Evolutionary conservation across 2,797 vertebrate genomes (phyloP), one percentile per base, ranked within the genome.

Genomic region (Loriculus beryllinus): DNA sequence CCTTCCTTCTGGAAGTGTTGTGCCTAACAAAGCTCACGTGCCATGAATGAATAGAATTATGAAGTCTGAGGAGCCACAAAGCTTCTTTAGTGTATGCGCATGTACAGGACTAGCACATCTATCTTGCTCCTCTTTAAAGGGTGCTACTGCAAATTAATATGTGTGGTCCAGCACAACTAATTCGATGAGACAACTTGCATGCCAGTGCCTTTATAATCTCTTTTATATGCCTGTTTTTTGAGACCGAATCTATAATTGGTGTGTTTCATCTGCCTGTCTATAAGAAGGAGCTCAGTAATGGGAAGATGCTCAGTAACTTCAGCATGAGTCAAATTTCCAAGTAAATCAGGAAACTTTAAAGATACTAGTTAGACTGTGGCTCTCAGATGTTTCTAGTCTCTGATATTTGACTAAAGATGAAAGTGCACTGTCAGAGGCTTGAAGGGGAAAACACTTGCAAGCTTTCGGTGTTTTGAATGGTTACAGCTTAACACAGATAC

Each of bases 71-170:
- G 22, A 76, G 9, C 6, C 2, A 7, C 39, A 76, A 70, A 52
- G 25, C 4, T 57, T 42, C 28, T 56, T 56, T 43, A 9, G 7
- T 19, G 20, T 1, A 0, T 40, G 7, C 10, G 13, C 0, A 0
- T 7, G 5, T n/a, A 31, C 12, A 70, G 14, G 9, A 29, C 28
- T 37, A 75, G 8, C 8, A 45, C 31, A 52, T 28, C 14, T 19
- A 10, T 23, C 22, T 23, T 1, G 1, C n/a, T 49, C 40, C 22
- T 71, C 15, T 67, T 85, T 54, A 35, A 79, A 52, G 11, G 3
- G 5, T 65, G 9, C 15, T 67, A 20, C 11, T 47, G 35, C 0
- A 1, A 68, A 62, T 9, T 33, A 60, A 7, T 35, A 17, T 0
- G 0, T 23, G 10, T n/a, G 12, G 54, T 39, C 31, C 47, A 72